These are phyloP conservation scores for Damaliscus lunatus DNA, from an alignment of 2,113 vertebrate genomes.

Conservation along the genomic window DNA sequence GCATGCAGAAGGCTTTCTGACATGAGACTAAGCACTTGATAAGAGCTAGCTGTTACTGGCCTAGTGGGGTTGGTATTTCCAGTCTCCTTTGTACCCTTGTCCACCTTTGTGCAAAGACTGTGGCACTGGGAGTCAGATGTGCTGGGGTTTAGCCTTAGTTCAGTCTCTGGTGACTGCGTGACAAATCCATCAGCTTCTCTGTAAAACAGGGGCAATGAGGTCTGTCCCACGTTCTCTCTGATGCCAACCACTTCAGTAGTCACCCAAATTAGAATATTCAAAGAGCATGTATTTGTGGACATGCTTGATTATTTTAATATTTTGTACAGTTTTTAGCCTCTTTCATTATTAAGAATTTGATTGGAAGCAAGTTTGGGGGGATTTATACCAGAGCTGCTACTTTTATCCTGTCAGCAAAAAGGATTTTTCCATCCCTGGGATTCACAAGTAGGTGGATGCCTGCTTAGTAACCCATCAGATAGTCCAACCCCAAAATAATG, in stretches of 20 bases:
- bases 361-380: not conserved
- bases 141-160: not conserved
- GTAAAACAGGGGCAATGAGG: not conserved
- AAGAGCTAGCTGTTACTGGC: not conserved
- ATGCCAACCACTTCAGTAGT: not conserved
- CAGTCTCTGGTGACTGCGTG: not conserved
- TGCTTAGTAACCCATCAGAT: slow-evolving; percentile 29
- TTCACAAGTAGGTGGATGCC: slow-evolving; percentile 2
- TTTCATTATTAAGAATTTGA: not conserved
- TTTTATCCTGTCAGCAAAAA: not conserved
- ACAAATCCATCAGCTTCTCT: not conserved
- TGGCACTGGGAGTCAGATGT: not conserved
- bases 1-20: not conserved
- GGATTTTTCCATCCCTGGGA: not conserved
- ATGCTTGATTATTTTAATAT: not conserved
- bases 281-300: not conserved
- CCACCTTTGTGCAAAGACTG: not conserved
- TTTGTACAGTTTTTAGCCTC: not conserved
- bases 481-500: slow-evolving; percentile 20
- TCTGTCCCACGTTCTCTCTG: not conserved
- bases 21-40: not conserved
- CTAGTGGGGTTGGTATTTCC: not conserved
- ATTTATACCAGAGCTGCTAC: not conserved
- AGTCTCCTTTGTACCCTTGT: not conserved
- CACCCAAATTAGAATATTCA: not conserved